These are phyloP conservation scores for Himalopsyche japonica DNA, from an alignment of 2,888 invertebrate species.

Conservation along the genomic window DNA sequence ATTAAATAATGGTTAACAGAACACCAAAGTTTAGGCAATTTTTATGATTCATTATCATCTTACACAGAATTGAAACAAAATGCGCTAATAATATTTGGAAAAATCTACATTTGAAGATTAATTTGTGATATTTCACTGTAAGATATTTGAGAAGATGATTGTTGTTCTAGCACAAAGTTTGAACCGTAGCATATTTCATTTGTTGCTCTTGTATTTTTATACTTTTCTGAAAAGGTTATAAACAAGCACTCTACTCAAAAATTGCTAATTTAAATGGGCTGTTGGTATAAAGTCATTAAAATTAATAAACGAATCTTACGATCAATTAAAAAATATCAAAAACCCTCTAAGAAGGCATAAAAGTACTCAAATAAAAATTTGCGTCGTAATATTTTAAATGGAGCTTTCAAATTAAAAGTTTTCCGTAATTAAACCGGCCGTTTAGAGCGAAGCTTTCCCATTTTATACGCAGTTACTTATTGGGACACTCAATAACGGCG, in stretches of 20 bases:
- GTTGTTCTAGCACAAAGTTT: no score
- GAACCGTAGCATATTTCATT: no score
- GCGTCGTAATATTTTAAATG: background rate
- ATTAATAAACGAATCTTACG: background rate
- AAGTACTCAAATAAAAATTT: background rate
- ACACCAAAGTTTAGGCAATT: no score
- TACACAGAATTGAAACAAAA: no score
- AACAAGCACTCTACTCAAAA: background rate
- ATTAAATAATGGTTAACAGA: no score
- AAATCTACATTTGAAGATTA: no score
- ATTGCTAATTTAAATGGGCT: background rate
- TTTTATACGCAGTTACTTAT: slow-evolving; percentile 24
- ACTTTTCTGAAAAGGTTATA: no score
- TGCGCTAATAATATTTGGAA: no score
- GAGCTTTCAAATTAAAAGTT: slow-evolving; percentile 14
- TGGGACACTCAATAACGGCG: slow-evolving; percentile 28
- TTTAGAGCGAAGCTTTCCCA: background rate
- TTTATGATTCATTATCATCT: no score
- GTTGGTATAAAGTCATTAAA: background rate
- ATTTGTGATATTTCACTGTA: no score
- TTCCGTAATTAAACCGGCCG: background rate
- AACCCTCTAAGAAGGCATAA: background rate
- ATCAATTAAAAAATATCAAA: background rate
- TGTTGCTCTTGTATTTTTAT: no score
- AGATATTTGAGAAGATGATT: no score